Base-by-base conservation (phyloP, 2,113 vertebrate species). In the Mandrillus leucophaeus region DNA sequence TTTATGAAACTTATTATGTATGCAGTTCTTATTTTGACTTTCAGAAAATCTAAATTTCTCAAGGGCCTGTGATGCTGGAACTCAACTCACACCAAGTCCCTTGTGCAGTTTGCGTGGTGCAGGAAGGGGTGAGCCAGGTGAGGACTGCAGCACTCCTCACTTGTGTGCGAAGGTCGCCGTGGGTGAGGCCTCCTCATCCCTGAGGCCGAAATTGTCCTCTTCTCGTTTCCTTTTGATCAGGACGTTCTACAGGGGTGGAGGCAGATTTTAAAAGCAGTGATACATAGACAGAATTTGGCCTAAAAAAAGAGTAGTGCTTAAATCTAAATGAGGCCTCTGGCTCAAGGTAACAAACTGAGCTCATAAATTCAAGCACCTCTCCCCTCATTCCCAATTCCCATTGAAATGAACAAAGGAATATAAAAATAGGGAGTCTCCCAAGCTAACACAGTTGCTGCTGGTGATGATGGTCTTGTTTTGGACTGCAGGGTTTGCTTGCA, bases 81-180 rank as follows among this genome's bases (percentile, higher is more conserved):
- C 17, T 6, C 32, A 25, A 13, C 25, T 2, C 17, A 16, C 30
- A 2, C 52, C 35, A 12, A 5, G 8, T 52, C 72, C 86, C 52
- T 32, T 10, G 45, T 27, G 70, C 5, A 0, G 3, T 40, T 12
- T 11, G 59, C 1, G 3, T 52, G 45, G 45, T 0, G 3, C 8
- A 18, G 35, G 73, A 22, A 40, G 48, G 11, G 27, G 35, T 14
- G 17, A 57, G 48, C 20, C 4, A 30, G 11, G 38, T 5, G 79
- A 5, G 73, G 4, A 3, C 43, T 9, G 12, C 27, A 14, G 23
- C 23, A 22, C 61, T 64, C 18, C 7, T 50, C 48, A 50, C 48
- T 50, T 0, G 2, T 45, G 22, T 12, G 35, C 38, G 30, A 20
- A 3, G 27, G 27, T 22, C 40, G 4, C 45, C 0, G 30, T 16